Conservation (phyloP, 2,888 invertebrate genomes). For the Meteorus cinctellus region DNA sequence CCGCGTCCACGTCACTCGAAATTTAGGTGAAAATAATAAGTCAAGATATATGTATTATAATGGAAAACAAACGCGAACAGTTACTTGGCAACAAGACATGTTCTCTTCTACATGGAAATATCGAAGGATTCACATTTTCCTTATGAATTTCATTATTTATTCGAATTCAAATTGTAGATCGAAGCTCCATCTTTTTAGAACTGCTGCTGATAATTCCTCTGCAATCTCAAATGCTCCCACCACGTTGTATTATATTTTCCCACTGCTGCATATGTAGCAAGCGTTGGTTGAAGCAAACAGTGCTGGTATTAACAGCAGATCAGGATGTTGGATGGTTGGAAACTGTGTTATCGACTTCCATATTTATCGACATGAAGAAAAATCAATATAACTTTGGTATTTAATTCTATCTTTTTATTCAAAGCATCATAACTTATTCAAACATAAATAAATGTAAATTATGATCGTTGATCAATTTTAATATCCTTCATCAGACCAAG, state of each 20-base stretch:
- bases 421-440: constrained; percentile 1
- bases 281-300: no score
- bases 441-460: neutral
- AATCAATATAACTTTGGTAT: constrained; percentile 8
- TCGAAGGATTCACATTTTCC: neutral
- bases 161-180: no score
- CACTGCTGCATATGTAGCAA: no score
- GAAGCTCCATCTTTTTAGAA: no score
- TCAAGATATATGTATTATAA: neutral
- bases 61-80: neutral
- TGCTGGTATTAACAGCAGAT: no score
- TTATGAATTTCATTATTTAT: neutral
- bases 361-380: no score
- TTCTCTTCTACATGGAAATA: neutral
- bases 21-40: constrained; percentile 7
- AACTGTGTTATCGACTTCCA: no score
- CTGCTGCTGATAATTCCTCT: no score
- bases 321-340: no score
- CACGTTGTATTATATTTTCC: no score
- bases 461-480: constrained; percentile 43
- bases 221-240: no score
- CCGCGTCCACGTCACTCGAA: neutral
- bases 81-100: constrained; percentile 6
- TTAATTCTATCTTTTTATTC: neutral
- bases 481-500: constrained; percentile 90